Percentiles rank a stretch among this genome's conserved stretches.
Evolutionary conservation across 2,113 vertebrate species (phyloP).

Genomic region (Origma solitaria): DNA sequence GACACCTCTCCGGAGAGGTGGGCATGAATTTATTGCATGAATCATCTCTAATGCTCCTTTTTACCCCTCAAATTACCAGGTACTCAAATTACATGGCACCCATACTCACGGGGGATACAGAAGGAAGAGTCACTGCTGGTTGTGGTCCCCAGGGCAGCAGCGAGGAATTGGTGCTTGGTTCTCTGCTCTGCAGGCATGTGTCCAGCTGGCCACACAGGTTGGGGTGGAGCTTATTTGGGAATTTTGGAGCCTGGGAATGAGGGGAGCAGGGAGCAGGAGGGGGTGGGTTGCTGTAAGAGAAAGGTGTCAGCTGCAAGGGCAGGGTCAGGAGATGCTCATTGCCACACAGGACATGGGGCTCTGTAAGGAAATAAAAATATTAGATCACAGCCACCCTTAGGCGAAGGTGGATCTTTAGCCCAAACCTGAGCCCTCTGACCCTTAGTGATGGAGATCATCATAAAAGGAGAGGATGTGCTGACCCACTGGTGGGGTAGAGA

Average conservation of each 20-base stretch:
- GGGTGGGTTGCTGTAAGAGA: neutral
- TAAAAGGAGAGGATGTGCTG: rapidly evolving
- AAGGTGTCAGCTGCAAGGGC: neutral
- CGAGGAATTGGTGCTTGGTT: rapidly evolving
- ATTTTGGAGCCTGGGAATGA: neutral
- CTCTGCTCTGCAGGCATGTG: neutral
- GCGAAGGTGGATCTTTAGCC: neutral
- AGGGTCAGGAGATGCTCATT: neutral
- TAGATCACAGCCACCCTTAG: neutral
- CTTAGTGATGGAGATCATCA: neutral
- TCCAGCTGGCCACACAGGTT: neutral
- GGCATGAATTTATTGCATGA: neutral
- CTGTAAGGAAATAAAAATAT: neutral
- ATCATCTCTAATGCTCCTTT: neutral
- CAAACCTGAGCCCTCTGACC: neutral
- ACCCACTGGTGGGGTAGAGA: neutral
- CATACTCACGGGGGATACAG: rapidly evolving
- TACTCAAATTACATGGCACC: neutral
- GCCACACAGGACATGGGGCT: neutral
- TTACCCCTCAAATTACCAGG: neutral
- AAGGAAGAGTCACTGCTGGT: rapidly evolving
- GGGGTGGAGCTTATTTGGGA: neutral
- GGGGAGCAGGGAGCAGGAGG: neutral
- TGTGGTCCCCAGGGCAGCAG: neutral
- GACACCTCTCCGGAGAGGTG: neutral